Base-by-base conservation (phyloP, 2,888 invertebrate genomes). In the Lomographa bimaculata region DNA sequence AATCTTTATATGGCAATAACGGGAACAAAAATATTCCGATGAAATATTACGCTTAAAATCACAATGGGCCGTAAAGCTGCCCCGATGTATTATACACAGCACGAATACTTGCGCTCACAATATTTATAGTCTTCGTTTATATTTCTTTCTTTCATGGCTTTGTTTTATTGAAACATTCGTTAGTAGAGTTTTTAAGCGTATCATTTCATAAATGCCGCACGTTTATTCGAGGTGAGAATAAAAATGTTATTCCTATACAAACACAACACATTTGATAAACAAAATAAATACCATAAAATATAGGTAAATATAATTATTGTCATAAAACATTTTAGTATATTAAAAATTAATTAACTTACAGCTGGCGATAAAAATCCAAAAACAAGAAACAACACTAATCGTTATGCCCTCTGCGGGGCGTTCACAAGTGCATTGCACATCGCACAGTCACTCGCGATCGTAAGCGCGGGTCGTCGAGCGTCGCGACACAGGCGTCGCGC, bases 401-500 rank as follows among this genome's bases (percentile, higher is more conserved):
- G 56, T 49, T 56, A 47, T 53, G 66, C 74, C 79, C 80, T 71
- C 66, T 64, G 60, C 59, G 65, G 83, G 86, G 79, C 79, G 58
- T 56, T 71, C 85, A 86, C 86, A 74, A 71, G 71, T 76, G 65
- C 81, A 79, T 74, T 77, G 60, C 84, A 74, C 74, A 44, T 62
- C 46, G 53, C 54, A 56, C 61, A 62, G 58, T 68, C 76, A 78
- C 79, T 69, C 70, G 58, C 71, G 72, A 76, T 68, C 55, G 17
- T 53, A 64, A 76, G 70, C 71, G 71, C 61, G 61, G 58, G 68
- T 67, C 79, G 73, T 59, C 82, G 59, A 70, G 68, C 81, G 79
- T 48, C 83, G 79, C 85, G 83, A 84, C 83, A 77, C 81, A 50
- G 26, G 39, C 60, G 80, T 83, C 86, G 81, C 84, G 80, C 76